Evolutionary conservation across 1,140 invertebrate species (phyloP).

Genomic region (Parasteatoda tepidariorum): DNA sequence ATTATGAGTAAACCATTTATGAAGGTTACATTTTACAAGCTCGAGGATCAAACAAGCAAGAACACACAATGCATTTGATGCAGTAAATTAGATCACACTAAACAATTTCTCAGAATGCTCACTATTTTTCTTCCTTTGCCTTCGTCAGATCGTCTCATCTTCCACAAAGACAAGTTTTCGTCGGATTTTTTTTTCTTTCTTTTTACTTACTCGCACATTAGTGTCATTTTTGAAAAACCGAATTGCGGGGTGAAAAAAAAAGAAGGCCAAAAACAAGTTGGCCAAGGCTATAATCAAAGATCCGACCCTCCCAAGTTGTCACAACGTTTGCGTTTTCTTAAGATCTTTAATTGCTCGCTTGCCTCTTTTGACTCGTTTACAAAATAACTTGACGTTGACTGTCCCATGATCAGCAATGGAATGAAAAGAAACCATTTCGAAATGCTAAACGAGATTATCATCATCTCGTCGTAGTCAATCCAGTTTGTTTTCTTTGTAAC

Average conservation of each 20-base stretch:
- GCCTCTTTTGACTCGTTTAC: background rate
- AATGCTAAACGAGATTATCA: too few relatives aligned
- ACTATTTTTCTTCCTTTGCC: background rate
- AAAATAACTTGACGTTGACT: background rate
- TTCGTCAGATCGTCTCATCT: background rate
- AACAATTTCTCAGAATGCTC: background rate
- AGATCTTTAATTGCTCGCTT: constrained; percentile 8
- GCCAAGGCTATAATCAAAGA: constrained; percentile 30
- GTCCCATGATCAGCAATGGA: background rate
- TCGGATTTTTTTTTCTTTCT: background rate
- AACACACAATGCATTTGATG: too few relatives aligned
- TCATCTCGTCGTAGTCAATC: too few relatives aligned
- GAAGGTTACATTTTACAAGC: too few relatives aligned
- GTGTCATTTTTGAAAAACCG: constrained; percentile 20
- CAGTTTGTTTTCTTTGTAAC: too few relatives aligned
- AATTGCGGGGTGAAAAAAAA: background rate
- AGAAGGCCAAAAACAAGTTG: constrained; percentile 52
- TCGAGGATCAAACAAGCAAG: too few relatives aligned
- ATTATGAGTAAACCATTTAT: too few relatives aligned
- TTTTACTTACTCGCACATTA: background rate
- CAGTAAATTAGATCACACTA: background rate
- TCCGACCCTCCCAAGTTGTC: constrained; percentile 42
- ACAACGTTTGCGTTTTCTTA: constrained; percentile 1
- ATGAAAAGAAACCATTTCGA: background rate
- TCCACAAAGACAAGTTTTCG: background rate